These are phyloP conservation scores for Pseudochromis fuscus DNA, from an alignment of 2,797 vertebrate genomes.

Conservation along the genomic window DNA sequence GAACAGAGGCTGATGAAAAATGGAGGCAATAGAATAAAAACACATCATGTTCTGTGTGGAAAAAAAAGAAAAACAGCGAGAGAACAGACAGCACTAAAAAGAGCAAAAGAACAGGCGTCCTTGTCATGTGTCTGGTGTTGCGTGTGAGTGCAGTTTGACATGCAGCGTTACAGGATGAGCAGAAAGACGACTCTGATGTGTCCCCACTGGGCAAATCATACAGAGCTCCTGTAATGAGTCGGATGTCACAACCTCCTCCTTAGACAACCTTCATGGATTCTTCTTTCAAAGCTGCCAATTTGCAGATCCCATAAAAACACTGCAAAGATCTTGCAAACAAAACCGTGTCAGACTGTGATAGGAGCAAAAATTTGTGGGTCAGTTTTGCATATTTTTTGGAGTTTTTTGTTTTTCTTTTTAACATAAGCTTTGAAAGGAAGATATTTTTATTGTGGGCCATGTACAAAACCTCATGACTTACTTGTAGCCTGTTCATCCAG, in stretches of 20 bases:
- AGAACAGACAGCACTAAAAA: background rate
- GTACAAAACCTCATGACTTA: conserved; percentile 27
- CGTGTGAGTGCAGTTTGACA: conserved; percentile 47
- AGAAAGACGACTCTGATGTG: conserved; percentile 54
- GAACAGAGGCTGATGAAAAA: conserved; percentile 6
- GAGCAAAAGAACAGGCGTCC: conserved; percentile 17
- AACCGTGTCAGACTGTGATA: background rate
- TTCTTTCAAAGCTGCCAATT: conserved; percentile 4
- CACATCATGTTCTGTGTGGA: background rate
- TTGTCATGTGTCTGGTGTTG: conserved; percentile 46
- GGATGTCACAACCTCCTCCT: conserved; percentile 40
- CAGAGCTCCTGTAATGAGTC: conserved; percentile 45
- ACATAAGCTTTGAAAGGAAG: background rate
- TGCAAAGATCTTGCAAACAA: background rate
- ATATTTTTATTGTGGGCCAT: background rate
- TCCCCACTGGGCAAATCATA: conserved; percentile 50
- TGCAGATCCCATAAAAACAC: conserved; percentile 9
- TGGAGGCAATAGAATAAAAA: conserved; percentile 12
- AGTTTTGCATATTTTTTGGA: too few species aligned
- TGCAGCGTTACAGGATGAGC: conserved; percentile 44
- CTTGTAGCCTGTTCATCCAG: conserved; percentile 14
- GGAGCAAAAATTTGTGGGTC: background rate
- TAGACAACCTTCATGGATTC: conserved; percentile 30
- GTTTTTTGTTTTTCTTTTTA: too few species aligned
- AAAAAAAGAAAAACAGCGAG: background rate